These are phyloP conservation scores for Onychomys leucogaster DNA, from an alignment of 2,797 vertebrate genomes.

Conservation along the genomic window DNA sequence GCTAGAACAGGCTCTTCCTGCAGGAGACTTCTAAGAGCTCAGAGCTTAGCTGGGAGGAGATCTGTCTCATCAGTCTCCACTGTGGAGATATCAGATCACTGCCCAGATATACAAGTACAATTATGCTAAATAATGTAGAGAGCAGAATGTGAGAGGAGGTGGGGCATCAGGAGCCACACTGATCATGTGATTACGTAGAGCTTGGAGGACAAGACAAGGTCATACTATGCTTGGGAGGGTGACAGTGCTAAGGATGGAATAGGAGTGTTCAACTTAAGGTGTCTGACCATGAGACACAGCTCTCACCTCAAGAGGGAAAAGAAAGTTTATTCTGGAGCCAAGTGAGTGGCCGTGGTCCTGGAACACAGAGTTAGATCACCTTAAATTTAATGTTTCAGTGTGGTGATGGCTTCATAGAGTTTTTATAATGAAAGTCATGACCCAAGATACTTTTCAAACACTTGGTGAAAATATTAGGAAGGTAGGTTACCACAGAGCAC, in stretches of 20 bases:
- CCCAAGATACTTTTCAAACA: not conserved
- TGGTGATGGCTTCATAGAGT: not conserved
- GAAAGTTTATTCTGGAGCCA: not conserved
- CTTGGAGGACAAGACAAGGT: not conserved
- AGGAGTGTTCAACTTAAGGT: not conserved
- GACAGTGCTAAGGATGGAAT: not conserved
- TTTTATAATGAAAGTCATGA: not conserved
- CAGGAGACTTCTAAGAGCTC: not conserved
- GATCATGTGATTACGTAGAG: too few relatives aligned
- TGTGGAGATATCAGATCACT: not conserved
- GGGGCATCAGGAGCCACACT: not conserved
- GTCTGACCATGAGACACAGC: not conserved
- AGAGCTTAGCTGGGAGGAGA: not conserved
- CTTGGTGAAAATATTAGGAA: not conserved
- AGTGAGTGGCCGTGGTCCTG: not conserved
- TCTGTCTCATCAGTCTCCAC: not conserved
- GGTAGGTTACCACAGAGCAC: not conserved
- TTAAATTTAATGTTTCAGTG: too few relatives aligned
- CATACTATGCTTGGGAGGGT: not conserved
- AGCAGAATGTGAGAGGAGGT: not conserved
- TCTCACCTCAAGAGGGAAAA: not conserved
- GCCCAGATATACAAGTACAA: not conserved
- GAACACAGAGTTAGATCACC: not conserved
- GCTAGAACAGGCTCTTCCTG: not conserved
- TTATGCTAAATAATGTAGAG: not conserved